Conservation (phyloP, 2,888 invertebrate species). For the Dorcus hopei region DNA sequence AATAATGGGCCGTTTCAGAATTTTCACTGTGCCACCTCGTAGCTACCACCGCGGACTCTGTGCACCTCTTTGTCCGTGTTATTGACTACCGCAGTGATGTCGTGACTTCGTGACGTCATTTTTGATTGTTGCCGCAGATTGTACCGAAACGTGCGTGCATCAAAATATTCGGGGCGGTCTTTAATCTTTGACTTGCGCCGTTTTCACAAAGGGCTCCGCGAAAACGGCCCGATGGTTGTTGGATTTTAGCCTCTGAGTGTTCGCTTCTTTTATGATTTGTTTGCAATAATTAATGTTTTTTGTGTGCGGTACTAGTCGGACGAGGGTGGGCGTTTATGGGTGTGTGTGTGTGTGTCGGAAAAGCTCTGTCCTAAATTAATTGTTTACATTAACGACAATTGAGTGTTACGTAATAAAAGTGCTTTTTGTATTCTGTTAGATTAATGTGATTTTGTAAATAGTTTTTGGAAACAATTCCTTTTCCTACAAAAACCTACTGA, state of each 20-base stretch:
- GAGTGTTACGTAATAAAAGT: no score
- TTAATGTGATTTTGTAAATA: no score
- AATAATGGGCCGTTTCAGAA: no score
- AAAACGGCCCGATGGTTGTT: not conserved
- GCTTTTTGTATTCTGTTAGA: no score
- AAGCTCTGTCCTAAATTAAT: no score
- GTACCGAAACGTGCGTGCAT: slow-evolving; percentile 38
- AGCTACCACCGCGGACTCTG: not conserved
- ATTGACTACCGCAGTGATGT: slow-evolving; percentile 38
- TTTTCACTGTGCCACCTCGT: no score
- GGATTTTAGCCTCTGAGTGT: not conserved
- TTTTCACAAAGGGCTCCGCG: slow-evolving; percentile 11
- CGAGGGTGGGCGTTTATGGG: not conserved
- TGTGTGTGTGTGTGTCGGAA: no score
- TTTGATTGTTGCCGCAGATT: slow-evolving; percentile 43
- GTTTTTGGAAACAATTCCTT: no score
- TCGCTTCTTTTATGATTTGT: not conserved
- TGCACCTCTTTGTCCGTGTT: slow-evolving; percentile 5
- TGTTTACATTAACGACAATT: no score
- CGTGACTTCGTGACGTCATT: slow-evolving; percentile 44
- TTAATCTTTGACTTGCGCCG: slow-evolving; percentile 39
- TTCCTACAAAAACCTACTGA: no score
- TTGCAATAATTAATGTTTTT: not conserved
- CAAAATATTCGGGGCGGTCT: slow-evolving; percentile 37
- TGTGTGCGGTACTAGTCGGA: not conserved